phyloP scores from a whole-genome alignment of 2,797 vertebrate species.

The Ctenosaura bakeri region DNA sequence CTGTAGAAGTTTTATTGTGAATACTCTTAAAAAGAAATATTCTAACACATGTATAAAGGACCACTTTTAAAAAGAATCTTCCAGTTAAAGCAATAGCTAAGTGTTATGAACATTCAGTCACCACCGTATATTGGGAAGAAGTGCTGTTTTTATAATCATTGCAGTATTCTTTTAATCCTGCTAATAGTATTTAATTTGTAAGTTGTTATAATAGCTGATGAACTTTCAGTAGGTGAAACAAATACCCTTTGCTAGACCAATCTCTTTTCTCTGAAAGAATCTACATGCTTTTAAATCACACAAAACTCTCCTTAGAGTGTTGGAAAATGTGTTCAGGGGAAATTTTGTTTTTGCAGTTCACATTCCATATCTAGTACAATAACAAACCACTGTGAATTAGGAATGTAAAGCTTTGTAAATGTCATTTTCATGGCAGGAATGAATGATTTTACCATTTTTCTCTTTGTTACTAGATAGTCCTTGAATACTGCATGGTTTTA shows the following conservation, averaged over 20 bases:
- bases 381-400: no score
- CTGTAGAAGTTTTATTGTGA: background rate
- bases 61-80: background rate
- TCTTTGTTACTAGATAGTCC: no score
- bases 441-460: no score
- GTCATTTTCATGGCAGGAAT: no score
- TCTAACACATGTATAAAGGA: background rate
- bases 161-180: background rate
- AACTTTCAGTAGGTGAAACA: background rate
- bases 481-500: no score
- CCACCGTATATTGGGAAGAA: background rate
- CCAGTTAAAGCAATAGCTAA: background rate
- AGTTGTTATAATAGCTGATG: no score
- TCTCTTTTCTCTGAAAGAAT: background rate
- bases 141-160: background rate
- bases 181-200: background rate
- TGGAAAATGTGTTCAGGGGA: background rate
- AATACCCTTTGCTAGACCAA: background rate
- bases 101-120: background rate
- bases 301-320: background rate
- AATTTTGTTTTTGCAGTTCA: background rate
- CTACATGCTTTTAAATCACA: background rate
- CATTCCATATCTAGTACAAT: background rate
- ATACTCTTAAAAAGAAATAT: background rate
- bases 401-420: no score